Base-by-base conservation (phyloP, 2,888 invertebrate species). In the Tipula confusa region DNA sequence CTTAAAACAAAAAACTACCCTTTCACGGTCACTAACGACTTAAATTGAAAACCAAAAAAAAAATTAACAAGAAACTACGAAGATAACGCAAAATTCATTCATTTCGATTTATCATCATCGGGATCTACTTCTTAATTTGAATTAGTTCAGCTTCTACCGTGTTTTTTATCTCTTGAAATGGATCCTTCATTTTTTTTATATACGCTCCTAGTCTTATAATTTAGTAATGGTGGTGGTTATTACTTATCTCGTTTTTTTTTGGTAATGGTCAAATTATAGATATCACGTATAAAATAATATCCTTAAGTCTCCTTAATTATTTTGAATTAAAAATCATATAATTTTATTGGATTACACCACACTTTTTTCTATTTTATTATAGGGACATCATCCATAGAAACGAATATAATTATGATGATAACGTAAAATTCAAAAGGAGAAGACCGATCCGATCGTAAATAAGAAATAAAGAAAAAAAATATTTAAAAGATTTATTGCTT, bases 91-190 rank as follows among this genome's bases (percentile, higher is more conserved):
- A 64, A 64, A 9, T 64, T 64, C 64, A 64, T 64, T 64, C 64
- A 64, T 64, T 64, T 64, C 64, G 64, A 64, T 64, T 64, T 64
- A 64, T 64, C 64, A 64, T 64, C 64, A 64, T 64, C 64, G 64
- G 64, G 64, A 64, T 64, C 64, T 18, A 64, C 64, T 24, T 64
- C 64, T 64, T 64, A 64, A 64, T 64, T 64, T 11, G 64, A 64
- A 64, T 64, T 64, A 18, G 64, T 64, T 18, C 64, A 64, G 64
- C 64, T 64, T 24, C 64, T 64, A 64, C 64, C 64, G 64, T 9
- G 18, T 64, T 64, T 64, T 64, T 64, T 64, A 64, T 64, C 64
- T 64, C 64, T 64, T 9, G 64, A 64, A 64, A 18, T 9, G 24
- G 24, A 64, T 64, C 64, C 64, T 24, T 64, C 18, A 24, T 24